Evolutionary conservation across 1,140 invertebrate species (phyloP).

Genomic region (Ceratitis capitata): DNA sequence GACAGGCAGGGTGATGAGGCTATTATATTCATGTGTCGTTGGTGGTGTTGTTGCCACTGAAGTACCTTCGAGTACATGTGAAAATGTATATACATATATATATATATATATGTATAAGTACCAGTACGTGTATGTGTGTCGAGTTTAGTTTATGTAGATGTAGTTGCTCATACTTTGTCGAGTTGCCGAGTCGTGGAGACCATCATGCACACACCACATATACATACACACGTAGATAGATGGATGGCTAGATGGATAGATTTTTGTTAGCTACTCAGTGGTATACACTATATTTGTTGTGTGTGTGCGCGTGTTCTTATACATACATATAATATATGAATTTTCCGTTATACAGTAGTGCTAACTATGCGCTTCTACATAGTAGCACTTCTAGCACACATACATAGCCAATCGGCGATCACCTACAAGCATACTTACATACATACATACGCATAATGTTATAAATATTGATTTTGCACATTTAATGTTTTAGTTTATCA

Average conservation of each 20-base stretch:
- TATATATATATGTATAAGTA: neutral
- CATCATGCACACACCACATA: too few relatives aligned
- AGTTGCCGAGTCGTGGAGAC: neutral
- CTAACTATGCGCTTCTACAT: neutral
- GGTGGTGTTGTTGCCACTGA: constrained; percentile 27
- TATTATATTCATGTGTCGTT: neutral
- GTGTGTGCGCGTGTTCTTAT: neutral
- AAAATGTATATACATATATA: neutral
- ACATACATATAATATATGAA: neutral
- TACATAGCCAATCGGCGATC: neutral
- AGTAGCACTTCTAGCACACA: too few relatives aligned
- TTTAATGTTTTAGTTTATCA: constrained; percentile 45
- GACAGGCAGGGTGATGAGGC: neutral
- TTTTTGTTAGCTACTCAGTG: too few relatives aligned
- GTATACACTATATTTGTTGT: too few relatives aligned
- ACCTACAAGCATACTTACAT: constrained; percentile 5
- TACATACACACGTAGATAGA: neutral
- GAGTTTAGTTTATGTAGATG: neutral
- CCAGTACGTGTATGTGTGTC: neutral
- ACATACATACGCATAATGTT: constrained; percentile 38
- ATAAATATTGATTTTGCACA: constrained; percentile 45
- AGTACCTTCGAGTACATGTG: constrained; percentile 11
- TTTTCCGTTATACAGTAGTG: neutral
- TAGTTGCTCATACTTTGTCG: neutral
- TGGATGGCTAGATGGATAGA: neutral